Percentiles rank a stretch among this genome's conserved stretches.
Evolutionary conservation across 2,113 vertebrate genomes (phyloP).

Genomic region (Origma solitaria): DNA sequence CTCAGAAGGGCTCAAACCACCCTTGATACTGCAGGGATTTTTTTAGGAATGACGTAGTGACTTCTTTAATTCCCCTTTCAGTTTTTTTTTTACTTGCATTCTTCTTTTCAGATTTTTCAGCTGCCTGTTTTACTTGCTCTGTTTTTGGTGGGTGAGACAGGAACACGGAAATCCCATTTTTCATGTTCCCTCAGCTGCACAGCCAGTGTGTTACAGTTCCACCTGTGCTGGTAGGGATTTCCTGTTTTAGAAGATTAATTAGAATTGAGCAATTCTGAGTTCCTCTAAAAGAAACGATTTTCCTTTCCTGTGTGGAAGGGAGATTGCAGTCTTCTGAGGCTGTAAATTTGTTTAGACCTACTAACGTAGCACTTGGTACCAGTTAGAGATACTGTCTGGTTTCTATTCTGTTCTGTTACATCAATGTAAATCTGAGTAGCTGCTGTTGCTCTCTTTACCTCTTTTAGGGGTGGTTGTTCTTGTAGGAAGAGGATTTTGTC

Average conservation of each 20-base stretch:
- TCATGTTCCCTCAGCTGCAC: conserved; percentile 11
- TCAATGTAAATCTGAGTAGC: neutral
- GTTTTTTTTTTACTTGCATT: neutral
- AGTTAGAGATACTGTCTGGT: neutral
- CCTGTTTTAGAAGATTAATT: conserved; percentile 49
- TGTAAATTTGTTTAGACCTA: neutral
- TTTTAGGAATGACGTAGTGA: neutral
- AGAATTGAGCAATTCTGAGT: conserved; percentile 30
- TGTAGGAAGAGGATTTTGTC: neutral
- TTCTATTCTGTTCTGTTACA: neutral
- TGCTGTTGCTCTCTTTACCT: neutral
- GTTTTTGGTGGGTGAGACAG: neutral
- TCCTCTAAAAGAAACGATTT: conserved; percentile 35
- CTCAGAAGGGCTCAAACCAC: neutral
- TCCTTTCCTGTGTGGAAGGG: neutral
- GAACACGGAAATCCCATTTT: conserved; percentile 5
- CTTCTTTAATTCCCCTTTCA: neutral
- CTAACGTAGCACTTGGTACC: neutral
- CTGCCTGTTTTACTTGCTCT: neutral
- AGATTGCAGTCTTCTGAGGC: neutral
- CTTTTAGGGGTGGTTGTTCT: neutral
- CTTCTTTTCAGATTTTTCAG: neutral
- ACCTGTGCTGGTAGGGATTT: conserved; percentile 46
- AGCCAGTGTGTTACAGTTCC: neutral
- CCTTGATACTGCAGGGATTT: neutral